Evolutionary conservation across 2,888 invertebrate genomes (phyloP).

Genomic region (Periphyllus acericola): DNA sequence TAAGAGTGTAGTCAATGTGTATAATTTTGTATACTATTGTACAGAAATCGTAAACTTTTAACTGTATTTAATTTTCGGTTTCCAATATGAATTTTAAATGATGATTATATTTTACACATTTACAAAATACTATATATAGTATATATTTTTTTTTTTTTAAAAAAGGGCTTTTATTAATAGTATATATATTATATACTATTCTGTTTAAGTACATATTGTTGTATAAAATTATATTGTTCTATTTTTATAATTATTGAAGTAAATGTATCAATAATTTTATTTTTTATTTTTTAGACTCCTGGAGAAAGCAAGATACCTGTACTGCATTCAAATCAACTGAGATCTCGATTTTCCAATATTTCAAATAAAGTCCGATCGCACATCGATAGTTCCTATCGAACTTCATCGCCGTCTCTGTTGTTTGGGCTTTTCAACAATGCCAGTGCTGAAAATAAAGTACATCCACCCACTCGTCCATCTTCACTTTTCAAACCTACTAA

Average conservation of each 20-base stretch:
- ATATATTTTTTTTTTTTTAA: too few species aligned
- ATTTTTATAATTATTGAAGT: neutral
- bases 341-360: conserved; percentile 65
- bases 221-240: neutral
- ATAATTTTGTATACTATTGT: neutral
- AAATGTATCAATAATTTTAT: neutral
- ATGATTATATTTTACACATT: neutral
- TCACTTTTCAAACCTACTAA: conserved; percentile 66
- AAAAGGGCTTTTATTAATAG: too few species aligned
- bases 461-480: conserved; percentile 67
- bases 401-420: conserved; percentile 62
- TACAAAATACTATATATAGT: neutral
- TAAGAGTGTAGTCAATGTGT: neutral
- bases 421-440: conserved; percentile 62
- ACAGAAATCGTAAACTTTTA: neutral
- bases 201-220: neutral
- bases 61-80: conserved; percentile 9
- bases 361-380: conserved; percentile 65
- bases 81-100: neutral
- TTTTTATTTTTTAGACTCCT: conserved; percentile 65
- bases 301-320: conserved; percentile 66
- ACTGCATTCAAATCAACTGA: conserved; percentile 63
- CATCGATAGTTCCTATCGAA: conserved; percentile 63
- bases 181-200: neutral
- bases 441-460: conserved; percentile 63